Percentiles rank a stretch among this genome's conserved stretches.
These are phyloP conservation scores for Vespertilio murinus DNA, from an alignment of 2,797 vertebrate species.

Conservation along the genomic window DNA sequence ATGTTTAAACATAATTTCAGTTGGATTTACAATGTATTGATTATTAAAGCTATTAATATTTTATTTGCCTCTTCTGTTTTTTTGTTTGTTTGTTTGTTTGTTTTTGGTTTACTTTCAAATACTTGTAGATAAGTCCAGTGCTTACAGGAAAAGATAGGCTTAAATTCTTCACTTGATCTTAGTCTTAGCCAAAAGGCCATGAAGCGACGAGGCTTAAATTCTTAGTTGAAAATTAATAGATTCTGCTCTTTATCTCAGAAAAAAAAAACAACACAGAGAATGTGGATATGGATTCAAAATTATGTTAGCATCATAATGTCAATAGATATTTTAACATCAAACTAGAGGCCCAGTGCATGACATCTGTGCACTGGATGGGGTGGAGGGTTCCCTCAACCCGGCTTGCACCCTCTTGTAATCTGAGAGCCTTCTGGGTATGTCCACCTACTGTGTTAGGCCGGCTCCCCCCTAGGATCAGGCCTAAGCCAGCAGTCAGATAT, in stretches of 20 bases:
- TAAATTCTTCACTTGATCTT: neutral
- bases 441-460: too few species aligned
- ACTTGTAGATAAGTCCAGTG: neutral
- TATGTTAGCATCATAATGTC: neutral
- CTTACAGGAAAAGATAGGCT: neutral
- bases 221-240: neutral
- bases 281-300: neutral
- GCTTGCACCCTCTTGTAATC: too few species aligned
- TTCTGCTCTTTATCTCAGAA: neutral
- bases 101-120: neutral
- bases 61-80: neutral
- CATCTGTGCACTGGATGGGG: too few species aligned
- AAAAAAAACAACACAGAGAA: neutral
- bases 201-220: neutral
- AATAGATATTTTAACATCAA: neutral
- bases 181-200: too few species aligned
- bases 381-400: too few species aligned
- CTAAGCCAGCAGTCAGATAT: too few species aligned
- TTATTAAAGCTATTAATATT: neutral
- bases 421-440: too few species aligned
- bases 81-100: too few species aligned
- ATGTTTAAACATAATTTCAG: neutral
- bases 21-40: neutral
- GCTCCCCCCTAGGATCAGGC: too few species aligned
- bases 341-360: too few species aligned